Conservation (phyloP, 2,113 vertebrate species). For the Pavo muticus region DNA sequence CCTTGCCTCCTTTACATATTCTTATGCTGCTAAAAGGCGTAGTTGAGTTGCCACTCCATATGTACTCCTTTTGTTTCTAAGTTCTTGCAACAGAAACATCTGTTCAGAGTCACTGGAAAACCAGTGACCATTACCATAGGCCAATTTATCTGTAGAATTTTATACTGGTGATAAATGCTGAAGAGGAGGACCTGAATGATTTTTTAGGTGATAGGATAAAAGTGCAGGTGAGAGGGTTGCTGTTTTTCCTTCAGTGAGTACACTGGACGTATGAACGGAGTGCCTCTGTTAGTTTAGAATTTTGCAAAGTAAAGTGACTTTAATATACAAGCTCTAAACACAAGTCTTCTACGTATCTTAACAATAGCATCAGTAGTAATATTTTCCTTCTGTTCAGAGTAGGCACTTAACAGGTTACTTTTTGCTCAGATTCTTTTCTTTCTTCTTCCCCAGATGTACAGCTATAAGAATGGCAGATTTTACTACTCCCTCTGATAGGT, state of each 20-base stretch:
- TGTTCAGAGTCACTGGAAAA: neutral
- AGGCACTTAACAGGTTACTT: neutral
- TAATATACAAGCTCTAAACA: neutral
- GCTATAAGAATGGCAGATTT: neutral
- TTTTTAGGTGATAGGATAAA: neutral
- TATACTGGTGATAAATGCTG: neutral
- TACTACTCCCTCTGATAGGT: neutral
- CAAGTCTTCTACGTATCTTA: neutral
- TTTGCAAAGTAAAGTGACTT: neutral
- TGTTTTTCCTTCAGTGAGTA: neutral
- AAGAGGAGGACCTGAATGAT: neutral
- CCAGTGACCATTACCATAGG: neutral
- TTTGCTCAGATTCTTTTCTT: neutral
- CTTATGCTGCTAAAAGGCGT: neutral
- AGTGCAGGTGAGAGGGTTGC: neutral
- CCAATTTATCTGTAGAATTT: neutral
- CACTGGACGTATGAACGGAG: accelerated
- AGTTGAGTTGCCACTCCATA: neutral
- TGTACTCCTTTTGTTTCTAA: neutral
- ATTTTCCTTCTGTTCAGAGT: neutral
- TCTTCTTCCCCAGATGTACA: neutral
- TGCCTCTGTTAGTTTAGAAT: neutral
- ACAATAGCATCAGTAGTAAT: neutral
- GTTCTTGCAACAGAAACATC: neutral
- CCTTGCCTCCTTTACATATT: neutral